Base-by-base conservation (phyloP, 2,888 invertebrate genomes). In the Pseudanteris insignis region DNA sequence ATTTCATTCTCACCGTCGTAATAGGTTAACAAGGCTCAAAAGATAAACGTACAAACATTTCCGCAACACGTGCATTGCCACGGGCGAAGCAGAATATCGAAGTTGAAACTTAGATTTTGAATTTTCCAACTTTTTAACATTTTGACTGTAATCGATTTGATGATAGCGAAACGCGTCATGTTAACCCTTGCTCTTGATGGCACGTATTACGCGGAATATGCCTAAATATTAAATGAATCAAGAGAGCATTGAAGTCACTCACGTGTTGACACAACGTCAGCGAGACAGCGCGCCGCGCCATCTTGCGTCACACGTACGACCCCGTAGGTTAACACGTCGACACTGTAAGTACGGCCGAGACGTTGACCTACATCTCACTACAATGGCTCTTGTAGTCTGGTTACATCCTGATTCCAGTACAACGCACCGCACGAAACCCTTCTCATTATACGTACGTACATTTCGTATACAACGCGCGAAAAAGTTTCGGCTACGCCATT, bases 271-370 rank as follows among this genome's bases (percentile, higher is more conserved):
- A 65, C 53, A 62, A 66, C 59, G 64, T 55, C 61, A 61, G 51
- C 26, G 41, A 47, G 41, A 44, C 41, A 38, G 53, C 25, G 28
- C 40, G 28, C 28, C 40, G 25, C 61, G 60, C 43, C 63, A 53
- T 58, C 54, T 60, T 54, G 53, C 54, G 53, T 50, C 57, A 61
- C 53, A 51, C 58, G 44, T 34, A 15, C 33, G 37, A 37, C 26
- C 36, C 43, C 34, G 18, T 44, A 47, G 38, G 32, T 63, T 61
- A 51, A 57, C 51, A 37, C 62, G 66, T 64, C 64, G 68, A 66
- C 63, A 63, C 59, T 67, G 69, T 71, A 71, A 70, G 69, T 68
- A 66, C 57, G 63, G 66, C 58, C 63, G 59, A 58, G 59, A 40
- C n/a, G 37, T 63, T 65, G 66, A 67, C 67, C 67, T 60, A 68